Evolutionary conservation across 1,140 invertebrate genomes (phyloP).

Genomic region (Acromyrmex echinatior): DNA sequence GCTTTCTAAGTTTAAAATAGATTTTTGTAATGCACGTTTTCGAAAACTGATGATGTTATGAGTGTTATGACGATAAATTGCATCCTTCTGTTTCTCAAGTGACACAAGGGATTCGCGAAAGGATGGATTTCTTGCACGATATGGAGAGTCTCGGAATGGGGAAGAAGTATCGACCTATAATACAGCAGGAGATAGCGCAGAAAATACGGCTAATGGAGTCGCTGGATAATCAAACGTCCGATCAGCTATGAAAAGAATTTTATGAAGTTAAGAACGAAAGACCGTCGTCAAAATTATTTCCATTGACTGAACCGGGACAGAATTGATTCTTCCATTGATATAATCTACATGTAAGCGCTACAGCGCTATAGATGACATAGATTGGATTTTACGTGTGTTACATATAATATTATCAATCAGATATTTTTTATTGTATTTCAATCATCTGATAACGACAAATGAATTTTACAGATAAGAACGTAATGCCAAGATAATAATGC

Average conservation of each 20-base stretch:
- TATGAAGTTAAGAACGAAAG: constrained; percentile 74
- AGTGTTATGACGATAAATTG: background rate
- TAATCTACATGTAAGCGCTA: background rate
- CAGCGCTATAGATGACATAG: background rate
- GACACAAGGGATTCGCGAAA: constrained; percentile 83
- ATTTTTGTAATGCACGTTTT: background rate
- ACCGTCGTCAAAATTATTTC: constrained; percentile 81
- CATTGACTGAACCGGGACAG: constrained; percentile 80
- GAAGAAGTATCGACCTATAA: constrained; percentile 85
- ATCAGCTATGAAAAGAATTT: constrained; percentile 78
- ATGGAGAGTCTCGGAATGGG: constrained; percentile 85
- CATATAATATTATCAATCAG: background rate
- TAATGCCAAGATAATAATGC: background rate
- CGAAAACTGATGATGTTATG: too few species aligned
- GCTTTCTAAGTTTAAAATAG: background rate
- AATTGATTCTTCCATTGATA: constrained; percentile 49
- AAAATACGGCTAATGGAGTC: constrained; percentile 84
- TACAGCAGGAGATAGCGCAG: constrained; percentile 85
- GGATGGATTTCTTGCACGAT: constrained; percentile 85
- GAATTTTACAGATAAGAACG: background rate
- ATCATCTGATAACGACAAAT: too few species aligned
- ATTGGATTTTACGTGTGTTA: background rate
- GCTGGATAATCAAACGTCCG: constrained; percentile 77
- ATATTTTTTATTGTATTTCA: constrained; percentile 18
- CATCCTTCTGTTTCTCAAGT: constrained; percentile 75